These are phyloP conservation scores for Thaumetopoea pityocampa DNA, from an alignment of 1,140 invertebrate genomes.

Conservation along the genomic window DNA sequence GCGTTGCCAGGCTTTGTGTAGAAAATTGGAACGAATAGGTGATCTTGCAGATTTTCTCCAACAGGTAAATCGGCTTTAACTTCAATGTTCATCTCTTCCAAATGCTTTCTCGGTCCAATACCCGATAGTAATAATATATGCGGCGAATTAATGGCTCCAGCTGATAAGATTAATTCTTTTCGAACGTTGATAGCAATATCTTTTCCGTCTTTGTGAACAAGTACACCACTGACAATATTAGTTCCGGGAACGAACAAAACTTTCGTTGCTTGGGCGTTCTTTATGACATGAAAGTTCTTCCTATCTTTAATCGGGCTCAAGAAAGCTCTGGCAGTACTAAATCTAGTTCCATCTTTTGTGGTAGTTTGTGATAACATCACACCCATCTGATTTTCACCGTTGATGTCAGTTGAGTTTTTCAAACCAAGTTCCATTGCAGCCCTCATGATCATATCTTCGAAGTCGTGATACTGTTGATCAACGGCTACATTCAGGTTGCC, in stretches of 20 bases:
- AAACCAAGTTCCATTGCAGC: constrained; percentile 85
- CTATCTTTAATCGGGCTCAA: constrained; percentile 72
- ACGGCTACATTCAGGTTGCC: constrained; percentile 87
- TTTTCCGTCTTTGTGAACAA: constrained; percentile 75
- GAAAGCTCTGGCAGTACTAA: constrained; percentile 74
- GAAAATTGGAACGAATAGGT: constrained; percentile 61
- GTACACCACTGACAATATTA: constrained; percentile 76
- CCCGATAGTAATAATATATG: constrained; percentile 86
- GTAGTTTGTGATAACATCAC: constrained; percentile 56
- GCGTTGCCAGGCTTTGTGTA: constrained; percentile 28
- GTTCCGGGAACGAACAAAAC: constrained; percentile 76
- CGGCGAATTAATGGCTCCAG: constrained; percentile 82
- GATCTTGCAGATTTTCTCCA: constrained; percentile 82
- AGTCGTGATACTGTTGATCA: constrained; percentile 80
- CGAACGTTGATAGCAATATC: constrained; percentile 63
- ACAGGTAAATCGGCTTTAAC: constrained; percentile 78
- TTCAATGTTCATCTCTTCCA: constrained; percentile 79
- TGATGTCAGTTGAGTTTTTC: constrained; percentile 75
- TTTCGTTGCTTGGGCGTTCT: constrained; percentile 78
- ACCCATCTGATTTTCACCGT: constrained; percentile 70
- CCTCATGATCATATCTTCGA: constrained; percentile 83
- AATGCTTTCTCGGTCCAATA: constrained; percentile 82
- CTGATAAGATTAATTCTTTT: constrained; percentile 83
- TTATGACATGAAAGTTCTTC: constrained; percentile 82
- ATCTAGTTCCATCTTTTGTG: constrained; percentile 70